Evolutionary conservation across 1,140 invertebrate genomes (phyloP).

Genomic region (Apocrypta bakeri): DNA sequence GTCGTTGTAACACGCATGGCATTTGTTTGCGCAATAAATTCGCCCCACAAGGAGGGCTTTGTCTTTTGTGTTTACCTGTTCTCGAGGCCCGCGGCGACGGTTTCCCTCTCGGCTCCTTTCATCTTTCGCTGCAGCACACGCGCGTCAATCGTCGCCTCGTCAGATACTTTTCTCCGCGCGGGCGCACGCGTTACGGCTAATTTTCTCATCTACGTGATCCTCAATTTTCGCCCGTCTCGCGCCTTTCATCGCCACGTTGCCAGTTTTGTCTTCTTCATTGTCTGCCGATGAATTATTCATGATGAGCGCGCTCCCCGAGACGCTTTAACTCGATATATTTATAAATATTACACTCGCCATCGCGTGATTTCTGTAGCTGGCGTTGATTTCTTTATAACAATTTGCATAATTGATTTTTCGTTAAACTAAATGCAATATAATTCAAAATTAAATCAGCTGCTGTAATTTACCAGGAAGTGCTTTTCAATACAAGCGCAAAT

Average conservation of each 20-base stretch:
- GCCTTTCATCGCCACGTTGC: background rate
- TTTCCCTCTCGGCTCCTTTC: background rate
- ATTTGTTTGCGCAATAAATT: constrained; percentile 10
- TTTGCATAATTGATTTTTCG: background rate
- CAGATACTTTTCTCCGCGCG: background rate
- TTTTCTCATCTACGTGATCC: constrained; percentile 18
- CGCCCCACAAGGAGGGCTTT: constrained; percentile 14
- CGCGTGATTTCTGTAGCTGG: background rate
- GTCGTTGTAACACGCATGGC: background rate
- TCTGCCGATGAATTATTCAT: background rate
- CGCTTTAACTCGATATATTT: background rate
- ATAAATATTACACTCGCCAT: background rate
- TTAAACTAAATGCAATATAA: too few relatives aligned
- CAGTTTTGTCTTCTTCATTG: background rate
- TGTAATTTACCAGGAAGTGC: too few relatives aligned
- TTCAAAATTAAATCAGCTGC: too few relatives aligned
- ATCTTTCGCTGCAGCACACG: background rate
- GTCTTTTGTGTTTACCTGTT: constrained; percentile 20
- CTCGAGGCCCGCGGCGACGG: background rate
- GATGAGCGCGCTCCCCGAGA: too few relatives aligned
- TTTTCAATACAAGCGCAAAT: too few relatives aligned
- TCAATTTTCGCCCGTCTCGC: constrained; percentile 20
- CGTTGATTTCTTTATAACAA: background rate
- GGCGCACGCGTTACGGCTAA: background rate
- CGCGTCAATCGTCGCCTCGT: constrained; percentile 3